Evolutionary conservation across 1,140 invertebrate genomes (phyloP), one percentile per base, ranked within the genome.

Genomic region (Drosophila lacertosa): DNA sequence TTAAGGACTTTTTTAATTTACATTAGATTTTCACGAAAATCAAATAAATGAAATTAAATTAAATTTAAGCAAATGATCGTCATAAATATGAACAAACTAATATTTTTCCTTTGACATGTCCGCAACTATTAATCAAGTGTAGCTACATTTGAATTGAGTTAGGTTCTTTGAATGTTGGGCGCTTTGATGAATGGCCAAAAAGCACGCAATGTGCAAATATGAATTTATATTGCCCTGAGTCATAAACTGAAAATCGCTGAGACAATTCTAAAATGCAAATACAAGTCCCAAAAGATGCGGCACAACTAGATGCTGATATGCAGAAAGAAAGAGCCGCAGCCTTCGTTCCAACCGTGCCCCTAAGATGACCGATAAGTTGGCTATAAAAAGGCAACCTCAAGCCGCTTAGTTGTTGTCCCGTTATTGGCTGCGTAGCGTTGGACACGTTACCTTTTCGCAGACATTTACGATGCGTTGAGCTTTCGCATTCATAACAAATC

Each of bases 221-320:
- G 11, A 22, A 51, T 32, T 66, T 66, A 58, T 48, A 66, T 66
- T 48, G 63, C 63, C 24, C 2, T 22, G 2, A 22, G 63, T 48
- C 51, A 55, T 66, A 66, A 66, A 66, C 24, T 42, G 48, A 16
- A 55, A 57, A 39, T 47, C 62, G 53, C 60, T 45, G 40, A 64
- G 62, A 64, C 62, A 64, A 55, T 47, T 64, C 22, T 33, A 13
- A 64, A 54, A 55, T 55, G 62, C 32, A 63, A 59, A 59, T 59
- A 47, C 26, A 48, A 16, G 20, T 24, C 18, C n/a, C 33, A 5
- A 45, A 35, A 51, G 58, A 62, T 40, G 45, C 26, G 33, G 20
- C 45, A 60, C 33, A 63, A 63, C 47, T 53, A 54, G 50, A 32
- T 22, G 47, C 24, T 32, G 42, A 42, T 57, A 57, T 24, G 15